Evolutionary conservation across 2,888 invertebrate species (phyloP).

Genomic region (Melolontha melolontha): DNA sequence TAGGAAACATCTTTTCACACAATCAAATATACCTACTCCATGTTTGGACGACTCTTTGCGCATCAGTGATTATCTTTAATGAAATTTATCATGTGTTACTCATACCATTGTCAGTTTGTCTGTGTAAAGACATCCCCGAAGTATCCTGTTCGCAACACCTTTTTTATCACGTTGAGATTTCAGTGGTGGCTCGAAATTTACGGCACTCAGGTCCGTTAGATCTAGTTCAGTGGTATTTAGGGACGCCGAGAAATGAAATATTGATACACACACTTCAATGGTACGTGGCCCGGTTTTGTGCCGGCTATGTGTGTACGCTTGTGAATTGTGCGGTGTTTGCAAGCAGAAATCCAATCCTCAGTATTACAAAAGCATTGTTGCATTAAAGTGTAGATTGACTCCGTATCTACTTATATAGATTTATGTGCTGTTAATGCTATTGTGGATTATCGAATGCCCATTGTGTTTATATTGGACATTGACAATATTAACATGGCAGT

Average conservation of each 20-base stretch:
- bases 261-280: slow-evolving; percentile 53
- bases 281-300: slow-evolving; percentile 60
- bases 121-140: slow-evolving; percentile 53
- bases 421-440: slow-evolving; percentile 65
- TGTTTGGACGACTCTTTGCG: slow-evolving; percentile 61
- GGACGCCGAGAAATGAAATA: slow-evolving; percentile 55
- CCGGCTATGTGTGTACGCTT: slow-evolving; percentile 60
- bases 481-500: slow-evolving; percentile 60
- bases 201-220: slow-evolving; percentile 54
- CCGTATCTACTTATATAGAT: slow-evolving; percentile 61
- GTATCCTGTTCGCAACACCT: slow-evolving; percentile 48
- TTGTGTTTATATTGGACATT: slow-evolving; percentile 64
- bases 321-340: slow-evolving; percentile 59
- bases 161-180: slow-evolving; percentile 53
- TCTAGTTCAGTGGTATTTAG: slow-evolving; percentile 61
- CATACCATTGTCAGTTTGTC: slow-evolving; percentile 55
- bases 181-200: slow-evolving; percentile 49
- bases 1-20: slow-evolving; percentile 57
- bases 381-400: slow-evolving; percentile 59
- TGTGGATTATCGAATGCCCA: slow-evolving; percentile 61
- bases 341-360: slow-evolving; percentile 54
- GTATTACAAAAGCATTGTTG: slow-evolving; percentile 51
- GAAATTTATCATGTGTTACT: slow-evolving; percentile 64
- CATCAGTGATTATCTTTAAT: slow-evolving; percentile 59
- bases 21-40: slow-evolving; percentile 54